Conservation (phyloP, 23 tunicate genomes). For the Clavelina lepadiformis region DNA sequence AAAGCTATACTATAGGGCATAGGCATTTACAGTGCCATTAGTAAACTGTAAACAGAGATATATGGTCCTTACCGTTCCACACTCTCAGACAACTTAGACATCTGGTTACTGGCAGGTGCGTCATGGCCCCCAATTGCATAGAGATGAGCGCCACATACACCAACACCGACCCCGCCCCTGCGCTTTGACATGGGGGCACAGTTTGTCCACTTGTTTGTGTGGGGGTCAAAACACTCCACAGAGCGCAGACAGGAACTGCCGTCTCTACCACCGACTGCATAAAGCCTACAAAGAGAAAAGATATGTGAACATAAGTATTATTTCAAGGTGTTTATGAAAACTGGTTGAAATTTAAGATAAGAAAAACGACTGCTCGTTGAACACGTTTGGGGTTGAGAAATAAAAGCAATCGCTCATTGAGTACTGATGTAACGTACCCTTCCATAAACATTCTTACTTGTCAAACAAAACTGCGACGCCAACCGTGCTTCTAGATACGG, state of each 20-base stretch:
- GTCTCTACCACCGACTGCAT: conserved; percentile 95
- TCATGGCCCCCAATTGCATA: conserved; percentile 99
- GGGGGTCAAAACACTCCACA: conserved; percentile 92
- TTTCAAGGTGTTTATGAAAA: too few species aligned
- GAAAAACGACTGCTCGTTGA: too few species aligned
- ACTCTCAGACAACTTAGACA: conserved; percentile 81
- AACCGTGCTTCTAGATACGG: conserved; percentile 85
- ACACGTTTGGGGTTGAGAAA: too few species aligned
- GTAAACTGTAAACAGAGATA: neutral
- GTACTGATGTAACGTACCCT: too few species aligned
- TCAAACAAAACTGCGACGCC: conserved; percentile 81
- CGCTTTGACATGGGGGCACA: conserved; percentile 87
- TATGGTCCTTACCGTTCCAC: conserved; percentile 65
- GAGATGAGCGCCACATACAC: conserved; percentile 58
- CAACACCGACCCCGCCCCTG: conserved; percentile 94
- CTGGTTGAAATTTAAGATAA: too few species aligned
- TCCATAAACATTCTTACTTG: conserved; percentile 56
- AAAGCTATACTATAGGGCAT: neutral
- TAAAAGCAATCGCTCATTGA: too few species aligned
- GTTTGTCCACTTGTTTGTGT: conserved; percentile 90
- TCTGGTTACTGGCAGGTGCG: conserved; percentile 95
- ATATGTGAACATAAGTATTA: neutral
- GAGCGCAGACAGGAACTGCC: conserved; percentile 96
- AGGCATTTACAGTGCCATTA: neutral
- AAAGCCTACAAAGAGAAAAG: conserved; percentile 35